These are phyloP conservation scores for Silurus glanis DNA, from an alignment of 2,113 vertebrate genomes.

Conservation along the genomic window DNA sequence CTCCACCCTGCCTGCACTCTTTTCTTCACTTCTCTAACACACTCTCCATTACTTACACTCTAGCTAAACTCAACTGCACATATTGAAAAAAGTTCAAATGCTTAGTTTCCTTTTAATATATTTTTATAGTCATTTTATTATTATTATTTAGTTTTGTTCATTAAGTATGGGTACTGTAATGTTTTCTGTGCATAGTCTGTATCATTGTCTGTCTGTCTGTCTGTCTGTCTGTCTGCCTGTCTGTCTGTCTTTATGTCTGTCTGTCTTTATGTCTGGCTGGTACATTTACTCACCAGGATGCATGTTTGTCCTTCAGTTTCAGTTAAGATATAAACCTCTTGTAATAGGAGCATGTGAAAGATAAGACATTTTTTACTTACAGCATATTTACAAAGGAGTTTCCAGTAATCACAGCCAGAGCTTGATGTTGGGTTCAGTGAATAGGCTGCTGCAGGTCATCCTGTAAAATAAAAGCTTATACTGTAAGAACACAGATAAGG, in stretches of 20 bases:
- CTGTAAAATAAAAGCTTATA: background rate
- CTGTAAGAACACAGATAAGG: background rate
- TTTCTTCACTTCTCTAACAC: too few relatives aligned
- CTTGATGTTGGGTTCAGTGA: background rate
- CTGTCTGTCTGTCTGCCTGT: too few relatives aligned
- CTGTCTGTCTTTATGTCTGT: background rate
- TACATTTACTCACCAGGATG: conserved; percentile 54
- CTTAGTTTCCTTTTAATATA: too few relatives aligned
- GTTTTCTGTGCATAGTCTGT: background rate
- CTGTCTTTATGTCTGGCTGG: background rate
- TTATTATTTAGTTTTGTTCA: background rate
- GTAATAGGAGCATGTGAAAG: background rate
- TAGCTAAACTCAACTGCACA: too few relatives aligned
- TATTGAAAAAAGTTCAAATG: too few relatives aligned
- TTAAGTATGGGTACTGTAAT: background rate
- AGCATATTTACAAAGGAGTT: background rate
- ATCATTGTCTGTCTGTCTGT: background rate
- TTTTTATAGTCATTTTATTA: background rate
- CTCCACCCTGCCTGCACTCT: too few relatives aligned
- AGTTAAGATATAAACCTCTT: conserved; percentile 64
- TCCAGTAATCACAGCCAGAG: background rate
- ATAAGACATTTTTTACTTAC: background rate
- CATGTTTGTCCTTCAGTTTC: conserved; percentile 69
- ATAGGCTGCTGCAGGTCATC: background rate
- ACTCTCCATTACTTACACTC: too few relatives aligned